phyloP scores from a whole-genome alignment of 1,140 invertebrate genomes.

The Bombyx mandarina region DNA sequence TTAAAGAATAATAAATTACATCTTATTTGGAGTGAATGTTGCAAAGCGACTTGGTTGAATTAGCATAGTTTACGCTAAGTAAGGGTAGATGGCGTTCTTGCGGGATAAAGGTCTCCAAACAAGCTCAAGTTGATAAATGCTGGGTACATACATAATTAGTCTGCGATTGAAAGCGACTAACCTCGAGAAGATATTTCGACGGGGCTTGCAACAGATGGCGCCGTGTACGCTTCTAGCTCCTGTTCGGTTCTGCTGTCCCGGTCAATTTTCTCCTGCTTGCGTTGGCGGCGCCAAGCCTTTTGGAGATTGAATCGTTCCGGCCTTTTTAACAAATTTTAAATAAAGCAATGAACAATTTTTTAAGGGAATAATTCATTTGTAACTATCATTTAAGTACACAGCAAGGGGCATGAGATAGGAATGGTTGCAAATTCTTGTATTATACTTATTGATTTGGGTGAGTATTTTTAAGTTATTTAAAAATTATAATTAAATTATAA shows the following conservation, averaged over 20 bases:
- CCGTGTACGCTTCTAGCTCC: constrained; percentile 54
- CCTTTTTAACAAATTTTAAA: constrained; percentile 25
- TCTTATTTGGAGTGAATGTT: too few species aligned
- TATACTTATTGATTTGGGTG: too few species aligned
- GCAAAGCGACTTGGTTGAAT: too few species aligned
- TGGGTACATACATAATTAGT: neutral
- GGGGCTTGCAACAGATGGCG: constrained; percentile 34
- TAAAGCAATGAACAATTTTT: neutral
- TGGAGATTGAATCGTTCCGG: constrained; percentile 65
- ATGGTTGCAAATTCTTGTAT: neutral
- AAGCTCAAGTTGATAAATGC: neutral
- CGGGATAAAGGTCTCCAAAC: too few species aligned
- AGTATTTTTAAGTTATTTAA: too few species aligned
- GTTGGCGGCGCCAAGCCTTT: constrained; percentile 58
- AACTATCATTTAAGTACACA: neutral
- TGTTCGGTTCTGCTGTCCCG: constrained; percentile 37
- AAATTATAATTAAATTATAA: too few species aligned
- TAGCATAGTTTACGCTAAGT: too few species aligned
- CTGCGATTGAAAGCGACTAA: constrained; percentile 10
- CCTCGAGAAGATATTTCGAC: constrained; percentile 50
- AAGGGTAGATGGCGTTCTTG: too few species aligned
- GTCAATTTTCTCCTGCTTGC: constrained; percentile 50
- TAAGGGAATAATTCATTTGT: neutral
- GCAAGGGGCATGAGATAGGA: neutral
- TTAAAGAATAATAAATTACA: too few species aligned